phyloP scores from a whole-genome alignment of 1,140 invertebrate genomes.

The Solenopsis invicta region DNA sequence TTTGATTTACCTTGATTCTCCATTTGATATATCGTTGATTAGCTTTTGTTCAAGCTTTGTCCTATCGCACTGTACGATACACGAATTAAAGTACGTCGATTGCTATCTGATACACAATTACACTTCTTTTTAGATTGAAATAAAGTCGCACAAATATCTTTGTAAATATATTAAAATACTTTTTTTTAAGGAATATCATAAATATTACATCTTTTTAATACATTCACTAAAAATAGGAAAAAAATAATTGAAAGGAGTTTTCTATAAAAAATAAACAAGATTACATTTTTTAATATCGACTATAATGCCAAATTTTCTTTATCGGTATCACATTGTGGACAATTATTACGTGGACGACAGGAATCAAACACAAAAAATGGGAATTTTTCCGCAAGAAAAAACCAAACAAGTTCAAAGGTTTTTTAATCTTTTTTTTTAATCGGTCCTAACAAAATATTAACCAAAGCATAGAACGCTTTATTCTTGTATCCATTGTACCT shows the following conservation, averaged over 20 bases:
- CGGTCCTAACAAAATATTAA: too few relatives aligned
- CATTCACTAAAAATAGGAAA: neutral
- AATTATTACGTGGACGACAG: too few relatives aligned
- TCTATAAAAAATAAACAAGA: too few relatives aligned
- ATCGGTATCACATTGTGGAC: too few relatives aligned
- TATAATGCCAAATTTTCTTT: too few relatives aligned
- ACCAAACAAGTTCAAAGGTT: too few relatives aligned
- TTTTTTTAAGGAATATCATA: neutral
- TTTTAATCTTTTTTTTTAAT: too few relatives aligned
- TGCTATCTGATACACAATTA: neutral
- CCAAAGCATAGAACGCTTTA: too few relatives aligned
- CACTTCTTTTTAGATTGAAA: neutral
- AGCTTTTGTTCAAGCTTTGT: conserved; percentile 8
- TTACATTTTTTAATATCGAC: too few relatives aligned
- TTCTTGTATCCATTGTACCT: too few relatives aligned
- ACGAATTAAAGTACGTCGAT: conserved; percentile 20
- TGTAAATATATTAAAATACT: neutral
- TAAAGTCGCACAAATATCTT: neutral
- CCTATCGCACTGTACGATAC: neutral
- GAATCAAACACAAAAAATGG: too few relatives aligned
- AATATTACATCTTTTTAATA: neutral
- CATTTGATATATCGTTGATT: conserved; percentile 32
- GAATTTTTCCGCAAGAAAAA: too few relatives aligned
- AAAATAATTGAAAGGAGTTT: neutral
- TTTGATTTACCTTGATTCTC: conserved; percentile 49